Evolutionary conservation across 2,797 vertebrate species (phyloP), one percentile per base, ranked within the genome.

Genomic region (Xiphorhynchus erythropygius): DNA sequence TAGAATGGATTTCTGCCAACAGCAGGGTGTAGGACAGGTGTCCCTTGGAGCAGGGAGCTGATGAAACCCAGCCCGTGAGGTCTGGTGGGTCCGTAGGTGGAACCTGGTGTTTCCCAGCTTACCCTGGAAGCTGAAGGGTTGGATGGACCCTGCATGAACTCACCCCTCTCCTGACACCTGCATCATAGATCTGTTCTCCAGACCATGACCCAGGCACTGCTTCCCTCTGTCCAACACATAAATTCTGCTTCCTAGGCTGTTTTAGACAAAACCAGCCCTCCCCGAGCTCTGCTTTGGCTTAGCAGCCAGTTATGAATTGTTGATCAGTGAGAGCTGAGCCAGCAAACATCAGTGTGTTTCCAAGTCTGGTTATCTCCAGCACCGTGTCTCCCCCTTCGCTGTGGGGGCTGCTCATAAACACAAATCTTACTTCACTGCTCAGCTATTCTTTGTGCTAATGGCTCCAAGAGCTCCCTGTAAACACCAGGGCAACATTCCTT

Each of bases 351-450:
- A 70, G 84, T 1, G 2, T n/a, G 11, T 46, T 79, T 87, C 92
- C 90, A 95, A 93, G 84, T 23, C 37, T 77, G 92, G 60, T 84
- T 92, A 74, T 89, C 81, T 57, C 3, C 9, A 77, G 84, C 2
- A 0, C 37, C 1, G 76, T 6, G 24, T 74, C 62, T 77, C 57
- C 82, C 82, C 46, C 18, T 64, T 39, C 67, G 1, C 5, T 17
- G 60, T n/a, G 60, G 68, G 70, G 64, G 68, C 44, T 60, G 16
- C 2, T 47, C 68, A 18, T 25, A 83, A 93, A 68, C 96, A 96
- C 71, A n/a, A 63, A 69, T 63, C 94, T 94, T 41, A 85, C 84
- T 91, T 94, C 92, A 89, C 62, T 85, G 73, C 84, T 57, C 23
- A 75, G 89, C 67, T 85, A 82, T 93, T 93, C 84, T 42, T 39